Evolutionary conservation across 2,888 invertebrate genomes (phyloP).

Genomic region (Seladonia tumulorum): DNA sequence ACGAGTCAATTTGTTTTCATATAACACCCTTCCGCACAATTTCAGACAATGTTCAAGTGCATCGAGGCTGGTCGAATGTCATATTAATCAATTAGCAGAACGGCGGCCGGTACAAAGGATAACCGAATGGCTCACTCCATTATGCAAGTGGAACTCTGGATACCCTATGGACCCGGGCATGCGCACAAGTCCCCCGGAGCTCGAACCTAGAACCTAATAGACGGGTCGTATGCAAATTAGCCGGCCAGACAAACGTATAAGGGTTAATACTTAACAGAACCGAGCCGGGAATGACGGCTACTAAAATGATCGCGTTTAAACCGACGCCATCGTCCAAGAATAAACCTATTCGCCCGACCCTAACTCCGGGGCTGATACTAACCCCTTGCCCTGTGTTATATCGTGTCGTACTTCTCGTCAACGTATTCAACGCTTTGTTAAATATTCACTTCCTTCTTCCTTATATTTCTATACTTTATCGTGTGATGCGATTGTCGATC

Average conservation of each 20-base stretch:
- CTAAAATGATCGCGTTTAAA: conserved; percentile 32
- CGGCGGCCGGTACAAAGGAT: conserved; percentile 55
- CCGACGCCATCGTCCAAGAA: conserved; percentile 10
- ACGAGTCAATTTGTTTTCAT: conserved; percentile 48
- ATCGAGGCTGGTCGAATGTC: conserved; percentile 42
- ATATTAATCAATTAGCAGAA: conserved; percentile 67
- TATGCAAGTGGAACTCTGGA: conserved; percentile 64
- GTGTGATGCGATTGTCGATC: background rate
- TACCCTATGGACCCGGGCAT: conserved; percentile 47
- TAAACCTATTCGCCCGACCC: conserved; percentile 17
- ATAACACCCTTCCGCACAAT: conserved; percentile 32
- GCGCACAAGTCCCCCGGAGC: conserved; percentile 57
- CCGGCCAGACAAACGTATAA: conserved; percentile 50
- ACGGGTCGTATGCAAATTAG: conserved; percentile 71
- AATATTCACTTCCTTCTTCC: background rate
- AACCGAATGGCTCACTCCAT: conserved; percentile 64
- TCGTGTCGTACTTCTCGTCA: background rate
- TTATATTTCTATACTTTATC: background rate
- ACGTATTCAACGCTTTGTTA: background rate
- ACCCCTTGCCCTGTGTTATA: background rate
- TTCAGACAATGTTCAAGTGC: conserved; percentile 47
- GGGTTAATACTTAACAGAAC: conserved; percentile 68
- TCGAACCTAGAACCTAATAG: conserved; percentile 64
- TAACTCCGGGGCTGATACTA: conserved; percentile 31
- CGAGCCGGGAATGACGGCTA: conserved; percentile 52